A percentile compares a stretch with the other conserved stretches of the same genome.
phyloP scores from a whole-genome alignment of 1,140 invertebrate genomes.

The Rhopalosiphum padi region DNA sequence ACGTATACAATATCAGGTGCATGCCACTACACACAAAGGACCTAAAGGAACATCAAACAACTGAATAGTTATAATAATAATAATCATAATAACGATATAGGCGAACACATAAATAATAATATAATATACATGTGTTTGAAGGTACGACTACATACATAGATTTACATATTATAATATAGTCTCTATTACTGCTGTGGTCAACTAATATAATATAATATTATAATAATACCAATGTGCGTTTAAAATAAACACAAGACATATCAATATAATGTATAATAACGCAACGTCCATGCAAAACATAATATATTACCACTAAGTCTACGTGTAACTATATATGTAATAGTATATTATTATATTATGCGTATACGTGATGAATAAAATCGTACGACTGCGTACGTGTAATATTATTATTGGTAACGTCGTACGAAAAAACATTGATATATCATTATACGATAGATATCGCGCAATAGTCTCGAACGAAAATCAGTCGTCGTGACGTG shows the following conservation, averaged over 20 bases:
- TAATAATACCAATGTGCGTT: not conserved
- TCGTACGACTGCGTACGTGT: not conserved
- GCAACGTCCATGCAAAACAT: conserved; percentile 1
- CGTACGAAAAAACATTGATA: not conserved
- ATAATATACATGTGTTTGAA: not conserved
- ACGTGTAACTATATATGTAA: not conserved
- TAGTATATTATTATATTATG: not conserved
- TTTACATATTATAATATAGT: not conserved
- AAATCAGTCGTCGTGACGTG: not conserved
- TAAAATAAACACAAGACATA: not conserved
- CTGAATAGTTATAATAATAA: not conserved
- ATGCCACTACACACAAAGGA: not conserved
- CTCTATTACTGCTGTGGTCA: not conserved
- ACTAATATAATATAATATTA: not conserved
- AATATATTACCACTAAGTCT: not conserved
- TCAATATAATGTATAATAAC: not conserved
- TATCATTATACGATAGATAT: not conserved
- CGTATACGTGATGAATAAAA: not conserved
- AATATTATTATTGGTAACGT: not conserved
- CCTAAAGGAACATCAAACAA: not conserved
- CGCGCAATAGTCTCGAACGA: not conserved
- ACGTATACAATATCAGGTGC: not conserved
- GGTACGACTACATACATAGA: not conserved
- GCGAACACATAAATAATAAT: no score
- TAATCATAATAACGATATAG: not conserved